These are phyloP conservation scores for Choloepus hoffmanni DNA, from an alignment of 2,113 vertebrate genomes.

Conservation along the genomic window DNA sequence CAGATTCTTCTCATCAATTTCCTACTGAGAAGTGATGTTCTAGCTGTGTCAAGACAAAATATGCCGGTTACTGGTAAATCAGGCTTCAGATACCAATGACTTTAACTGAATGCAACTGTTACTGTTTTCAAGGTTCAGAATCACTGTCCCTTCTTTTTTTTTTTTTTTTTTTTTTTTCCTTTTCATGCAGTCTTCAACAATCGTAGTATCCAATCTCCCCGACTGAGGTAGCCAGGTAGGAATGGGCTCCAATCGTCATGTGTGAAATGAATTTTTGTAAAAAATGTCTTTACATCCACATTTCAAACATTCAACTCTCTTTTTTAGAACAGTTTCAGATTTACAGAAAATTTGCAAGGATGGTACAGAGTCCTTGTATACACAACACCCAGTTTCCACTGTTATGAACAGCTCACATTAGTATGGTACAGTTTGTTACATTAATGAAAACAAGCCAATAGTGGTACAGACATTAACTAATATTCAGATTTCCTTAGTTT, in stretches of 20 bases:
- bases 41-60: background rate
- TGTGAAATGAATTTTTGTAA: conserved; percentile 1
- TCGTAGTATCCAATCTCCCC: background rate
- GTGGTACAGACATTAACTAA: background rate
- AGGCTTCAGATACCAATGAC: background rate
- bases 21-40: background rate
- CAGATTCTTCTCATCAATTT: background rate
- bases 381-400: background rate
- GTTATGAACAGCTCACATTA: background rate
- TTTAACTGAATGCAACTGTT: background rate
- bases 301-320: no score
- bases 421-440: background rate
- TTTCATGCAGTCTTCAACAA: background rate
- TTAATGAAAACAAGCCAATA: background rate
- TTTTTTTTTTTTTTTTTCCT: no score
- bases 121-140: background rate
- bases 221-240: background rate
- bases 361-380: background rate
- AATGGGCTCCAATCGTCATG: background rate
- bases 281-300: background rate
- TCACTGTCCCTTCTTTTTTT: background rate
- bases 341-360: background rate
- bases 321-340: background rate
- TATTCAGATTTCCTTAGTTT: background rate
- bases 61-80: background rate